Conservation (phyloP, 1,140 invertebrate genomes). For the Ectropis grisescens region DNA sequence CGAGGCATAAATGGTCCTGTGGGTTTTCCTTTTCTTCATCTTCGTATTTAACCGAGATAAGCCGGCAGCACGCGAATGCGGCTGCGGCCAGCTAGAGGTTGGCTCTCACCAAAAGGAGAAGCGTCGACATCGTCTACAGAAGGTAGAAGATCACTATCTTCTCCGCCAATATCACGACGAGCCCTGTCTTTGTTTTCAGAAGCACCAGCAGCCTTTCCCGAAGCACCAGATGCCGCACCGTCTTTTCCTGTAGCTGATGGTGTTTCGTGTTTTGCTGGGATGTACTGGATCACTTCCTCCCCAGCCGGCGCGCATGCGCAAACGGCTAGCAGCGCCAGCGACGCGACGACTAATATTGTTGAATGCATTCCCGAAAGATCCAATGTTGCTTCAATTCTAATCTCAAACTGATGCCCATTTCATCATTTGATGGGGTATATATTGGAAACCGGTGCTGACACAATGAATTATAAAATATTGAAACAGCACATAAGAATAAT, state of each 20-base stretch:
- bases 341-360: slow-evolving; percentile 47
- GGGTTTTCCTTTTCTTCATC: no score
- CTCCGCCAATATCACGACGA: slow-evolving; percentile 37
- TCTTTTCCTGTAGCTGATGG: slow-evolving; percentile 55
- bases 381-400: slow-evolving; percentile 38
- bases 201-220: slow-evolving; percentile 36
- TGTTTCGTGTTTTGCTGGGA: slow-evolving; percentile 47
- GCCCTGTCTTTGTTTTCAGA: slow-evolving; percentile 24
- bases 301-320: slow-evolving; percentile 44
- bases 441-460: slow-evolving; percentile 31
- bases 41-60: slow-evolving; percentile 48
- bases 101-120: slow-evolving; percentile 39
- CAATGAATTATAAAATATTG: slow-evolving; percentile 42
- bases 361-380: slow-evolving; percentile 51
- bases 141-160: slow-evolving; percentile 49
- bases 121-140: slow-evolving; percentile 32
- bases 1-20: no score
- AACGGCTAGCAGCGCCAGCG: slow-evolving; percentile 42
- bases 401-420: slow-evolving; percentile 5
- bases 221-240: slow-evolving; percentile 49
- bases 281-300: slow-evolving; percentile 47
- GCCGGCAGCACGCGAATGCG: slow-evolving; percentile 51
- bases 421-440: slow-evolving; percentile 13
- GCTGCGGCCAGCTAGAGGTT: slow-evolving; percentile 36
- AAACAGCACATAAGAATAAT: slow-evolving; percentile 32